phyloP scores from a whole-genome alignment of 1,140 invertebrate species.

The Frieseomelitta varia region DNA sequence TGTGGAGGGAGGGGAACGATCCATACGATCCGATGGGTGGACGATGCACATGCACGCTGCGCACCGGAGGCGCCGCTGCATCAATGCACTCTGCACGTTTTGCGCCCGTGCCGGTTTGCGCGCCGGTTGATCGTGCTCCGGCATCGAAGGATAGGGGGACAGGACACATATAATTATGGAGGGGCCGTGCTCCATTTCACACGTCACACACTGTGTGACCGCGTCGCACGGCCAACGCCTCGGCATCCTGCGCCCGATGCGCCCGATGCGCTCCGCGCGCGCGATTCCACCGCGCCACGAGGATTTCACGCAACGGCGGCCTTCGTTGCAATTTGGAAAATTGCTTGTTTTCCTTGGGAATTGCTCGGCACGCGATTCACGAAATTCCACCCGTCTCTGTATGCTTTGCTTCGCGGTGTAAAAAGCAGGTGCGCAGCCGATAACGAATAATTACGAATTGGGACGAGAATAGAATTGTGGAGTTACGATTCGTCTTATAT shows the following conservation, averaged over 20 bases:
- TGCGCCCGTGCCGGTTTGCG: constrained; percentile 34
- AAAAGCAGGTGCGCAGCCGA: not conserved
- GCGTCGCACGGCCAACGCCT: constrained; percentile 79
- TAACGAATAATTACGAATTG: no score
- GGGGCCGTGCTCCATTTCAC: constrained; percentile 80
- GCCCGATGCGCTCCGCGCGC: constrained; percentile 18
- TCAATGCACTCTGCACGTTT: constrained; percentile 52
- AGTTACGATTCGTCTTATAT: no score
- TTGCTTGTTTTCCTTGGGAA: not conserved
- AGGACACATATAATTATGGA: constrained; percentile 81
- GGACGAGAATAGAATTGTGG: not conserved
- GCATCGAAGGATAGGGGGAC: constrained; percentile 67
- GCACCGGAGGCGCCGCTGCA: constrained; percentile 63
- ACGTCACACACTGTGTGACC: constrained; percentile 80
- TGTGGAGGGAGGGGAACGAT: constrained; percentile 29
- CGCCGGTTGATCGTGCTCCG: constrained; percentile 41
- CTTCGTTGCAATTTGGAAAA: not conserved
- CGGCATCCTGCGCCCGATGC: constrained; percentile 57
- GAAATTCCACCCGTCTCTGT: not conserved
- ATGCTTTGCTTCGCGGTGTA: not conserved
- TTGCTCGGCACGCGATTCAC: not conserved
- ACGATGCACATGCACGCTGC: constrained; percentile 67
- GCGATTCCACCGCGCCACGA: constrained; percentile 50
- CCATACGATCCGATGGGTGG: constrained; percentile 50
- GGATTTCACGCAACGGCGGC: constrained; percentile 50